These are phyloP conservation scores for Perccottus glenii DNA, from an alignment of 2,113 vertebrate genomes.

Conservation along the genomic window DNA sequence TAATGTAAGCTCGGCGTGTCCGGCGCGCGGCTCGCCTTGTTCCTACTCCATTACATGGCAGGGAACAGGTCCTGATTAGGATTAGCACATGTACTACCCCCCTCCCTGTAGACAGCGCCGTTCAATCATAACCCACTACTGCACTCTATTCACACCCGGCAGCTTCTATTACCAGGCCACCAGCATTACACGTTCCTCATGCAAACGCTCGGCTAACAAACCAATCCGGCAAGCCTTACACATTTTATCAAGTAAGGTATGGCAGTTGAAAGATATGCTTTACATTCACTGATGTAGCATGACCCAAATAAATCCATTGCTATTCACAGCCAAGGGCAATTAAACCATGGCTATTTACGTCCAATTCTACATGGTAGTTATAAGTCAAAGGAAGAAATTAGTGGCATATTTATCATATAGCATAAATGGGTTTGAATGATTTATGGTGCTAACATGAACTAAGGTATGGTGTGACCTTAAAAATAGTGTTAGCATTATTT, in stretches of 20 bases:
- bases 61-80: conserved; percentile 80
- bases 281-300: neutral
- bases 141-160: conserved; percentile 54
- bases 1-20: conserved; percentile 81
- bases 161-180: conserved; percentile 27
- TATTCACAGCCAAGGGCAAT: no score
- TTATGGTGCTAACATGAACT: no score
- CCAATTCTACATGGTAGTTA: no score
- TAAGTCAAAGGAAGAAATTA: no score
- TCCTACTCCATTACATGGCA: conserved; percentile 78
- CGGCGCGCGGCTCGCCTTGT: conserved; percentile 69
- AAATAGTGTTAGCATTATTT: no score
- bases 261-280: neutral
- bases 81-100: conserved; percentile 75
- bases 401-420: no score
- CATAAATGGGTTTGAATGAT: no score
- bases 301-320: neutral
- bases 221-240: neutral
- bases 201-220: conserved; percentile 18
- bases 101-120: conserved; percentile 68
- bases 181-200: conserved; percentile 22
- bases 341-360: no score
- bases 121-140: conserved; percentile 67
- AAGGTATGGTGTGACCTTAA: no score
- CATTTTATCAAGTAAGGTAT: neutral